Percentiles rank a stretch among this genome's conserved stretches.
These are phyloP conservation scores for Tillus elongatus DNA, from an alignment of 2,888 invertebrate species.

Conservation along the genomic window DNA sequence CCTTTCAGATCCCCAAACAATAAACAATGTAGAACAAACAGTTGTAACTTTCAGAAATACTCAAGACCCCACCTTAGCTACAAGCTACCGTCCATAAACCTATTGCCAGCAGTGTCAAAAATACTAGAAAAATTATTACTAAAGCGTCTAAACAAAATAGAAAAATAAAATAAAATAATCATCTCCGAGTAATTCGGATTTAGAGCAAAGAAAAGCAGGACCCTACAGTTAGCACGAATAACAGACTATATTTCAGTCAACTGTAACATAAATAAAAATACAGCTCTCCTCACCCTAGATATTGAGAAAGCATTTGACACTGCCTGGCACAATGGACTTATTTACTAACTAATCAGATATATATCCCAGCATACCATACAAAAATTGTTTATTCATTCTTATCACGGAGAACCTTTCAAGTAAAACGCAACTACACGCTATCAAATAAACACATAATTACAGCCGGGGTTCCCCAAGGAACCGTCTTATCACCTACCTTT, in stretches of 20 bases:
- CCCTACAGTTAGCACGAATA: conserved; percentile 10
- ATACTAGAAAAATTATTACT: conserved; percentile 21
- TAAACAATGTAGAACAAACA: too few species aligned
- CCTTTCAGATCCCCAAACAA: too few species aligned
- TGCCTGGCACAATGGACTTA: conserved; percentile 12
- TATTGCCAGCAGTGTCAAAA: conserved; percentile 18
- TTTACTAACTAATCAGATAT: conserved; percentile 5
- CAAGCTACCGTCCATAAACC: conserved; percentile 21
- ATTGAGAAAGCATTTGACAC: conserved; percentile 12
- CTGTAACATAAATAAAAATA: conserved; percentile 8
- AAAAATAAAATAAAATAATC: conserved; percentile 7
- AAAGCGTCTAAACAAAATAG: too few species aligned
- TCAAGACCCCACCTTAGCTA: conserved; percentile 10
- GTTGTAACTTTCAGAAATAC: too few species aligned
- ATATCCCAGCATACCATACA: conserved; percentile 2
- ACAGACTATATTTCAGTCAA: conserved; percentile 8
- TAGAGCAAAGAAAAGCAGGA: conserved; percentile 12
- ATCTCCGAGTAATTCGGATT: conserved; percentile 14
- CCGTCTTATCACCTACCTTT: too few species aligned
- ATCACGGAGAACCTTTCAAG: conserved; percentile 3
- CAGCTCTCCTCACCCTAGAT: conserved; percentile 9
- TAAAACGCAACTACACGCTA: conserved; percentile 8
- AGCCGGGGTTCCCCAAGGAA: conserved; percentile 13
- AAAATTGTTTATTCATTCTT: conserved; percentile 11
- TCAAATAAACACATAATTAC: conserved; percentile 1